These are phyloP conservation scores for Drosophila aff. DNA, from an alignment of 1,140 invertebrate species.

Conservation along the genomic window DNA sequence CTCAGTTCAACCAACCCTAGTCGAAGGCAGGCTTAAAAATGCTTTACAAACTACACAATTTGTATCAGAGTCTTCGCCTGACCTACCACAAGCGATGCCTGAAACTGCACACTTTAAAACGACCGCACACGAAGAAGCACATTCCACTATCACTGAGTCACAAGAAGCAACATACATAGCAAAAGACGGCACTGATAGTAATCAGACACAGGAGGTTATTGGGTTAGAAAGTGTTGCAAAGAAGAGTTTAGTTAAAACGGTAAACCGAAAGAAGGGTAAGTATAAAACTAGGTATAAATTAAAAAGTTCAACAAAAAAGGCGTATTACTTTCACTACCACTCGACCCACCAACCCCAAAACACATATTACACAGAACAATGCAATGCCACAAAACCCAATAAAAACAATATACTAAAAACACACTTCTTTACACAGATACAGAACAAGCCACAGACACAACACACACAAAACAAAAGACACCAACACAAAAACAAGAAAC, in stretches of 20 bases:
- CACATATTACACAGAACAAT: conserved; percentile 84
- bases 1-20: conserved; percentile 21
- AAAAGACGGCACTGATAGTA: conserved; percentile 33
- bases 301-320: conserved; percentile 64
- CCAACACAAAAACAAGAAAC: conserved; percentile 81
- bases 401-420: conserved; percentile 63
- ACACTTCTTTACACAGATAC: conserved; percentile 85
- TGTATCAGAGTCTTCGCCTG: conserved; percentile 21
- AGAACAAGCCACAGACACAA: conserved; percentile 84
- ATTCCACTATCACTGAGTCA: conserved; percentile 30
- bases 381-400: conserved; percentile 35
- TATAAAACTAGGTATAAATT: conserved; percentile 45
- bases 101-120: conserved; percentile 41
- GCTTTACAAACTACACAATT: conserved; percentile 39
- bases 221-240: conserved; percentile 24
- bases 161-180: conserved; percentile 17
- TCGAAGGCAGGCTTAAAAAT: conserved; percentile 15
- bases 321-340: conserved; percentile 75
- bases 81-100: conserved; percentile 10
- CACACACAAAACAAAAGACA: conserved; percentile 86
- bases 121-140: conserved; percentile 24
- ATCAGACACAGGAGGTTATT: conserved; percentile 15
- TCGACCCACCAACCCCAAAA: conserved; percentile 62
- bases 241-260: conserved; percentile 52
- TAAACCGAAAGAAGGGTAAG: conserved; percentile 61